These are phyloP conservation scores for Steromphala cineraria DNA, from an alignment of 2,888 invertebrate species.

Conservation along the genomic window DNA sequence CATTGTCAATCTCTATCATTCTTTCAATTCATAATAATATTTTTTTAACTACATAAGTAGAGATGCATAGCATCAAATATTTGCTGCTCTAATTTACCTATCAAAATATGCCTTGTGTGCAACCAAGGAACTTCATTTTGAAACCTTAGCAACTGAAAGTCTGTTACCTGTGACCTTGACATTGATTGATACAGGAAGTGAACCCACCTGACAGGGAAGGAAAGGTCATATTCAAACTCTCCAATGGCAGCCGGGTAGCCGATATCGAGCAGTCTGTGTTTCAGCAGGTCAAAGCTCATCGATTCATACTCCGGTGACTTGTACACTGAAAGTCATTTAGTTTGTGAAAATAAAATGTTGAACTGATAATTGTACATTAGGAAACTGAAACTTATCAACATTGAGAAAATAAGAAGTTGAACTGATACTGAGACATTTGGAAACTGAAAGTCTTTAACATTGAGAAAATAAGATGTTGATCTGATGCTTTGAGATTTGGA, in stretches of 20 bases:
- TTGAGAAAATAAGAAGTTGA: too few relatives aligned
- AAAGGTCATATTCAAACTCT: slow-evolving; percentile 95
- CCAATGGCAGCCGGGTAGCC: slow-evolving; percentile 95
- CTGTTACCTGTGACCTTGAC: not conserved
- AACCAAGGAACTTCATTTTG: not conserved
- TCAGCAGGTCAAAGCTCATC: slow-evolving; percentile 92
- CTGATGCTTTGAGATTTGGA: too few relatives aligned
- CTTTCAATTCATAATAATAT: too few relatives aligned
- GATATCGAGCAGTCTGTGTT: slow-evolving; percentile 87
- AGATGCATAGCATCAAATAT: too few relatives aligned
- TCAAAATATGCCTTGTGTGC: too few relatives aligned
- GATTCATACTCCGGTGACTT: slow-evolving; percentile 97
- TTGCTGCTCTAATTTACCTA: too few relatives aligned
- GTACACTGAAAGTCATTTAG: slow-evolving; percentile 83
- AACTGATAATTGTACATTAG: not conserved
- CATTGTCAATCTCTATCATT: too few relatives aligned
- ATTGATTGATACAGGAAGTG: not conserved
- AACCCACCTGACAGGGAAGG: slow-evolving; percentile 90
- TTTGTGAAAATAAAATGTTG: not conserved
- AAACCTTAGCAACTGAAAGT: not conserved
- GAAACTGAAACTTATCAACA: too few relatives aligned
- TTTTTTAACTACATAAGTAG: too few relatives aligned
- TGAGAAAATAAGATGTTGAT: too few relatives aligned
- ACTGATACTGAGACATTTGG: too few relatives aligned
- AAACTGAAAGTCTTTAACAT: too few relatives aligned